phyloP scores from a whole-genome alignment of 1,140 invertebrate genomes.

The Aphelinus certus region DNA sequence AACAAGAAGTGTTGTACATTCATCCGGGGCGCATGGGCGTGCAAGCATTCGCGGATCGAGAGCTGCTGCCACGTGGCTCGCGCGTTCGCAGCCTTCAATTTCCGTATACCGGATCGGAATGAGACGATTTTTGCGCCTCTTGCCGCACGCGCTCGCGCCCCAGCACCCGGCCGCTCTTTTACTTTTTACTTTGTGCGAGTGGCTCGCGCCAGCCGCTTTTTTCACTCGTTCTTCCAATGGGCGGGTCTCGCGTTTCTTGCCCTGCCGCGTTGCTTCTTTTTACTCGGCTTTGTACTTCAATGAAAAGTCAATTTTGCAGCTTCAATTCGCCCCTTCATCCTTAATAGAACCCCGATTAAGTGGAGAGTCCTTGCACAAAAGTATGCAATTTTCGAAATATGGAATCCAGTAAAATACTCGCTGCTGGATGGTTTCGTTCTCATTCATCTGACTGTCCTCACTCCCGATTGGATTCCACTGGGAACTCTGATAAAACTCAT shows the following conservation, averaged over 20 bases:
- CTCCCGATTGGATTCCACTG: too few relatives aligned
- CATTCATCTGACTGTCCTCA: too few relatives aligned
- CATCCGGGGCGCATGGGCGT: not conserved
- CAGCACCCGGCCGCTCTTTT: too few relatives aligned
- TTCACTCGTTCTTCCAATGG: slow-evolving; percentile 11
- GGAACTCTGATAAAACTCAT: too few relatives aligned
- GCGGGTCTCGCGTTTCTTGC: slow-evolving; percentile 18
- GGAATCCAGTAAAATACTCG: too few relatives aligned
- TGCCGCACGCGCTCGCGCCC: too few relatives aligned
- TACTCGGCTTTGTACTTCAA: not conserved
- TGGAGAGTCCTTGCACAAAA: too few relatives aligned
- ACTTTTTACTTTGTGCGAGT: too few relatives aligned
- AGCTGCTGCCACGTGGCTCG: slow-evolving; percentile 23
- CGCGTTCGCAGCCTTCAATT: slow-evolving; percentile 32
- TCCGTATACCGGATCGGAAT: not conserved
- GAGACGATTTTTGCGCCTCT: not conserved
- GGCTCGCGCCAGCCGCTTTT: slow-evolving; percentile 6
- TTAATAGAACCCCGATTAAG: too few relatives aligned
- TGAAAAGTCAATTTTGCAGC: not conserved
- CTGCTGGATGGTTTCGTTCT: too few relatives aligned
- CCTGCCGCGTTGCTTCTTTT: not conserved
- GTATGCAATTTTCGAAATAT: too few relatives aligned
- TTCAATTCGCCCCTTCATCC: slow-evolving; percentile 4
- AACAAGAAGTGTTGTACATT: not conserved
- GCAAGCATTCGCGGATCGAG: not conserved